A percentile compares a stretch with the other conserved stretches of the same genome.
Conservation (phyloP, 2,888 invertebrate genomes). For the Orchestes rusci region DNA sequence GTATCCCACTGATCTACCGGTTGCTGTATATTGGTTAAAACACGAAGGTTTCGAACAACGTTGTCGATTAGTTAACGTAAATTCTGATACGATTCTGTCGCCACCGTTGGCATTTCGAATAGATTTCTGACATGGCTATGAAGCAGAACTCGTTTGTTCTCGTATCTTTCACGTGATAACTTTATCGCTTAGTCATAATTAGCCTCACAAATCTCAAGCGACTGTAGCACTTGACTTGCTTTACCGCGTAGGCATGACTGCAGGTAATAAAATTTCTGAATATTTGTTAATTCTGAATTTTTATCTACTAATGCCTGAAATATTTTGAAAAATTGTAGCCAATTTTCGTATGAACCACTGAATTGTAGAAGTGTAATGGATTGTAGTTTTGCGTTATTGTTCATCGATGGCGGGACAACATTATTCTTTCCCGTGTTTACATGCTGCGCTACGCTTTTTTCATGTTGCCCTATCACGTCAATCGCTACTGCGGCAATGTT, state of each 20-base stretch:
- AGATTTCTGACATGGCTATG: constrained; percentile 15
- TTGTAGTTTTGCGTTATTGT: constrained; percentile 3
- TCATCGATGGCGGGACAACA: too few species aligned
- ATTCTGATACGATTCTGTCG: constrained; percentile 8
- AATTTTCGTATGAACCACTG: constrained; percentile 10
- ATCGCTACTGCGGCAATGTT: background rate
- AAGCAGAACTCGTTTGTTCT: constrained; percentile 12
- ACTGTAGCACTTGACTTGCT: constrained; percentile 10
- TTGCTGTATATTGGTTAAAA: constrained; percentile 10
- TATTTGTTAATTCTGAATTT: constrained; percentile 5
- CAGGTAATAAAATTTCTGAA: constrained; percentile 19
- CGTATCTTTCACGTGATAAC: constrained; percentile 14
- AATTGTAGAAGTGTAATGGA: constrained; percentile 9
- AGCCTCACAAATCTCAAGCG: constrained; percentile 8
- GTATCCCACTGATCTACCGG: constrained; percentile 18
- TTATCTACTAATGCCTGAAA: constrained; percentile 14
- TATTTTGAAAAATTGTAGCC: constrained; percentile 12
- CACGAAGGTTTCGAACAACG: constrained; percentile 8
- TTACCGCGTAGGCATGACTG: constrained; percentile 15
- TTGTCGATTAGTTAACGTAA: constrained; percentile 11
- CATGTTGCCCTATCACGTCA: too few species aligned
- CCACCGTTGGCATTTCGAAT: constrained; percentile 2
- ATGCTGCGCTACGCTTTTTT: background rate
- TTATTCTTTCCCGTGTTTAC: background rate
- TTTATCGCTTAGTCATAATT: constrained; percentile 12